Evolutionary conservation across 2,113 vertebrate species (phyloP).

Genomic region (Ellobius talpinus): DNA sequence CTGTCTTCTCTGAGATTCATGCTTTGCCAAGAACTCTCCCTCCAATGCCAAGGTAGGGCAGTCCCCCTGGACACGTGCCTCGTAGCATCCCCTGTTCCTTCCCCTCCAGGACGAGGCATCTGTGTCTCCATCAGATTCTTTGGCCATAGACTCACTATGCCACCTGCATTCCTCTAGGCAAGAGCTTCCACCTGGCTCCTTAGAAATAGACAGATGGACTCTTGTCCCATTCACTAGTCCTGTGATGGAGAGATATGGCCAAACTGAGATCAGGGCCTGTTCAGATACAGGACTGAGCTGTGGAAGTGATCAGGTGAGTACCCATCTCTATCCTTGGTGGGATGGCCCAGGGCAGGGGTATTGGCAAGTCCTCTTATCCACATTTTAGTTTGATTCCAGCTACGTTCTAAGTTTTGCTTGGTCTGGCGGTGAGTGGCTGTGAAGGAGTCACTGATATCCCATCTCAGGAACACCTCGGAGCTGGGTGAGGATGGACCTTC

Average conservation of each 20-base stretch:
- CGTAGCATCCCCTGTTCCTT: slow-evolving; percentile 10
- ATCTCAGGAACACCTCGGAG: background rate
- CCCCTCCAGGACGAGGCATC: background rate
- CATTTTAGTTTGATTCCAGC: background rate
- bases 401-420: background rate
- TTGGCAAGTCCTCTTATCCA: background rate
- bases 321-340: background rate
- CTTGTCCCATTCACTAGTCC: background rate
- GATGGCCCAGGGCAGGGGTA: background rate
- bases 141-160: background rate
- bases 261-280: background rate
- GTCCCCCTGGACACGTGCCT: background rate
- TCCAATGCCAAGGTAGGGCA: background rate
- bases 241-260: background rate
- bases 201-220: slow-evolving; percentile 71
- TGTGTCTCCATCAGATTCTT: slow-evolving; percentile 63
- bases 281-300: background rate
- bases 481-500: background rate
- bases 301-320: background rate
- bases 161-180: slow-evolving; percentile 68
- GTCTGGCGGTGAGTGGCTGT: background rate
- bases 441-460: background rate
- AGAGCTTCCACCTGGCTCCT: slow-evolving; percentile 66
- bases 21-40: background rate
- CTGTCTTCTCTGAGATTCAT: background rate